A percentile compares a stretch with the other conserved stretches of the same genome.
phyloP scores from a whole-genome alignment of 2,797 vertebrate genomes.

The Knipowitschia caucasica region DNA sequence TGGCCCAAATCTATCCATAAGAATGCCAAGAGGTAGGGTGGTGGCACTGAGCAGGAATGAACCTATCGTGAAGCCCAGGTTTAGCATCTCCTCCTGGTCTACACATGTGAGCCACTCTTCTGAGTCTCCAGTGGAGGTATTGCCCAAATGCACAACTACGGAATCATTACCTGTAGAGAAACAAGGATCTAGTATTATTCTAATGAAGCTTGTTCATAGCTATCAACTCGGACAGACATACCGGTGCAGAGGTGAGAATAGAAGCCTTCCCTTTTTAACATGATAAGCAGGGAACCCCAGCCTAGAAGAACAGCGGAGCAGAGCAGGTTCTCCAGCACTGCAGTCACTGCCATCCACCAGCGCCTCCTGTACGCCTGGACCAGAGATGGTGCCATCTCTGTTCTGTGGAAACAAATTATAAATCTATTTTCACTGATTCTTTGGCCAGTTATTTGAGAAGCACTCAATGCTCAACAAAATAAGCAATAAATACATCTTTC shows the following conservation, averaged over 20 bases:
- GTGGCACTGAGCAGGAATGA: conserved; percentile 88
- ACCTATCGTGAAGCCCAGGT: conserved; percentile 88
- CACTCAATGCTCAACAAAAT: conserved; percentile 2
- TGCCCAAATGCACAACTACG: conserved; percentile 6
- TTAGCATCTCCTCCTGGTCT: conserved; percentile 87
- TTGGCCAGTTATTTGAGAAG: too few relatives aligned
- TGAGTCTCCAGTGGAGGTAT: neutral
- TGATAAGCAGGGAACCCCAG: conserved; percentile 90
- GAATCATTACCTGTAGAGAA: conserved; percentile 62
- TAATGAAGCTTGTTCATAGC: neutral
- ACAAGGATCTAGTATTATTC: neutral
- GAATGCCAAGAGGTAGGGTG: conserved; percentile 82
- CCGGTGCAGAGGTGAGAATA: conserved; percentile 85
- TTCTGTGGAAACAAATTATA: conserved; percentile 3
- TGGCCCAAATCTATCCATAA: conserved; percentile 83
- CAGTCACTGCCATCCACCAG: conserved; percentile 90
- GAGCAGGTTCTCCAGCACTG: conserved; percentile 85
- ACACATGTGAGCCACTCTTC: conserved; percentile 74
- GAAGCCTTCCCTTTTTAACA: conserved; percentile 87
- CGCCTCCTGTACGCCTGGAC: conserved; percentile 80
- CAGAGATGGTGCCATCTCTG: conserved; percentile 79
- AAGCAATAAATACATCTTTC: conserved; percentile 13
- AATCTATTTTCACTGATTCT: too few relatives aligned
- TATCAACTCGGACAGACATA: neutral
- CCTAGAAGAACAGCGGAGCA: conserved; percentile 89